Base-by-base conservation (phyloP, 1,140 invertebrate species). In the Onthophagus taurus region DNA sequence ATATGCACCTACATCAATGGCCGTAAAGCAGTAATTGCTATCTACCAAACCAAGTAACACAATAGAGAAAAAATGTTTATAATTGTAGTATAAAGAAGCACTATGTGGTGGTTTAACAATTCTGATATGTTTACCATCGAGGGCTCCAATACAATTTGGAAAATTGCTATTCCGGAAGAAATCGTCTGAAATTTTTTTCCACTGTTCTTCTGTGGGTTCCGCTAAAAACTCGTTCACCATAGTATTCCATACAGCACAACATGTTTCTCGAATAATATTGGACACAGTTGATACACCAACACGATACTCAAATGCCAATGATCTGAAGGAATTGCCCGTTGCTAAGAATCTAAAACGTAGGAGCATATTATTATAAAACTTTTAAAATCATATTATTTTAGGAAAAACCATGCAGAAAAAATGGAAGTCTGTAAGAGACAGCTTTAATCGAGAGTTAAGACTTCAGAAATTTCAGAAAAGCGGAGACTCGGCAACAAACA, bases 11-110 rank as follows among this genome's bases (percentile, higher is more conserved):
- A 70, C 56, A 52, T 66, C 57, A 39, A 67, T 52, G 49, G 50
- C 54, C 39, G 58, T 35, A 57, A 65, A 68, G 19, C 52, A 51
- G 43, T 61, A 66, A 47, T 66, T 49, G 23, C 51, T 46, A 59
- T 68, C 65, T 13, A 35, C 54, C 4, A 67, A 45, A 8, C 60
- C 67, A 43, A 66, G 54, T 26, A 70, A 51, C 37, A 70, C 61
- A 19, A 68, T 57, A 20, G 56, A 61, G 50, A 49, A 61, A 63
- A 47, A 47, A 59, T 14, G 45, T 26, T 58, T 55, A 39, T 60
- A 63, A 45, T 63, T 63, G 23, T 51, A 60, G 49, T 49, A 54
- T 45, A 52, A 48, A 9, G 57, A 60, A 44, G 62, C 61, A 50
- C 54, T 53, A 43, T 49, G 24, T 18, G 11, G n/a, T 13, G 56